Percentiles rank a stretch among this genome's conserved stretches.
phyloP scores from a whole-genome alignment of 1,140 invertebrate species.

The Palaemon carinicauda region DNA sequence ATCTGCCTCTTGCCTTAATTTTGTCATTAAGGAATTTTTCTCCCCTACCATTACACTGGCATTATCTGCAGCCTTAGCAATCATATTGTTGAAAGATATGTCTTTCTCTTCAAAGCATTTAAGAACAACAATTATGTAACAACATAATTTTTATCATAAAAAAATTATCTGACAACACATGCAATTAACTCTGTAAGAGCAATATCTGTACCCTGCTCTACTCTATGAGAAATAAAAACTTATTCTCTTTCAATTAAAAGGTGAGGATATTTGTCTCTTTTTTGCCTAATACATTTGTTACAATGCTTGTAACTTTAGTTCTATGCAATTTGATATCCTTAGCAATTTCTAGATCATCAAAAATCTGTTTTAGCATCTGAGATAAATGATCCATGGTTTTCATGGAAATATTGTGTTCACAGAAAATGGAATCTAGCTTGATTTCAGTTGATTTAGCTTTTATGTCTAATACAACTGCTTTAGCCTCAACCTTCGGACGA shows the following conservation, averaged over 20 bases:
- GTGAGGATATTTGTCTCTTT: no score
- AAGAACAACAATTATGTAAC: no score
- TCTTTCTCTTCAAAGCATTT: slow-evolving; percentile 32
- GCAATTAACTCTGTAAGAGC: no score
- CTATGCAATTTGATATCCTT: slow-evolving; percentile 16
- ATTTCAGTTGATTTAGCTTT: no score
- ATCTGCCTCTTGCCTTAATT: slow-evolving; percentile 13
- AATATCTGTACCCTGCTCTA: no score
- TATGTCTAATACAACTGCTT: background rate
- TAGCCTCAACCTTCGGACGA: slow-evolving; percentile 20
- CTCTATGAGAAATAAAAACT: no score
- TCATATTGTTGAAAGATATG: slow-evolving; percentile 30
- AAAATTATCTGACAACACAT: no score
- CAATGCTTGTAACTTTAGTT: slow-evolving; percentile 30
- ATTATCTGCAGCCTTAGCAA: slow-evolving; percentile 24
- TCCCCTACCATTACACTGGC: slow-evolving; percentile 15
- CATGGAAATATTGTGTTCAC: slow-evolving; percentile 30
- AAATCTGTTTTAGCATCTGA: slow-evolving; percentile 15
- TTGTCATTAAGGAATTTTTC: slow-evolving; percentile 9
- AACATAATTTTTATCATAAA: no score
- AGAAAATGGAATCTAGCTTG: background rate
- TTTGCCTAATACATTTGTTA: no score
- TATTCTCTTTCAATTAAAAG: no score
- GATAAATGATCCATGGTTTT: slow-evolving; percentile 20
- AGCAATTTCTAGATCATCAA: slow-evolving; percentile 23